Evolutionary conservation across 2,888 invertebrate genomes (phyloP).

Genomic region (Leptopilina myrica): DNA sequence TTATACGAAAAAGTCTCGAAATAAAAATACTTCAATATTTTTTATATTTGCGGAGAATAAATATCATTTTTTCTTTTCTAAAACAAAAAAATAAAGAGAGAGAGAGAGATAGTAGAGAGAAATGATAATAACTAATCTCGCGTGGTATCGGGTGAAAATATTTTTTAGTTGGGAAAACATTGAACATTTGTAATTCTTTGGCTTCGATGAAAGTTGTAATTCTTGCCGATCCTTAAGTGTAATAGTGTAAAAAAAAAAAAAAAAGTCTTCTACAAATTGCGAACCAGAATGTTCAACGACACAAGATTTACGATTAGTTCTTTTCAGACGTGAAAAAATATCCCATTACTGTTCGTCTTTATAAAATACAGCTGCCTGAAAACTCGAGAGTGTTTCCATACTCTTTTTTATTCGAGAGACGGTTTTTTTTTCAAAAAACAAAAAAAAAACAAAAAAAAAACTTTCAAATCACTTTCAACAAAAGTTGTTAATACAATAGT

Average conservation of each 20-base stretch:
- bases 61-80: too few species aligned
- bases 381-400: constrained; percentile 19
- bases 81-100: too few species aligned
- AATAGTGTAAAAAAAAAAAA: not conserved
- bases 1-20: too few species aligned
- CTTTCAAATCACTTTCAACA: constrained; percentile 19
- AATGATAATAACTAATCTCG: too few species aligned
- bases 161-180: not conserved
- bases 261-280: constrained; percentile 15
- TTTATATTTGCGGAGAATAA: too few species aligned
- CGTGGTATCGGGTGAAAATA: not conserved
- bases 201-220: constrained; percentile 12
- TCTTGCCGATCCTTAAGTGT: not conserved
- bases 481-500: not conserved
- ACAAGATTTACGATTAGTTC: constrained; percentile 25
- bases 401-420: not conserved
- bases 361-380: constrained; percentile 23
- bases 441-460: not conserved
- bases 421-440: not conserved
- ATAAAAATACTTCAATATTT: too few species aligned
- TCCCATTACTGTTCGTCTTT: constrained; percentile 26
- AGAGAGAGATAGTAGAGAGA: too few species aligned
- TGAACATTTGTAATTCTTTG: not conserved
- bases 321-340: constrained; percentile 16
- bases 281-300: constrained; percentile 14